These are phyloP conservation scores for Lampris incognitus DNA, from an alignment of 2,113 vertebrate genomes.

Conservation along the genomic window DNA sequence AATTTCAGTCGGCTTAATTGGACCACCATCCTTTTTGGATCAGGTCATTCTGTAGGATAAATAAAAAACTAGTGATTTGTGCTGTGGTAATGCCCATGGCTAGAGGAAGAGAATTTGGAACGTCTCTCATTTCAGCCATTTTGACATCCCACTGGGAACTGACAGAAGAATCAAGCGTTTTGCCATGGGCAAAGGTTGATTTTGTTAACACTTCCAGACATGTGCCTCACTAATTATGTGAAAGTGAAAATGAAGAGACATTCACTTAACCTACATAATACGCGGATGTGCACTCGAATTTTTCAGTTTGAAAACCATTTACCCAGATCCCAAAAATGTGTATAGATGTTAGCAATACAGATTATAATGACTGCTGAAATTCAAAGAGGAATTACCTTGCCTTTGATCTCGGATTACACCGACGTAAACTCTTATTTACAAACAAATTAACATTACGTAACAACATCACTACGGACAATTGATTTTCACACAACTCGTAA, in stretches of 20 bases:
- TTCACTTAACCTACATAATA: too few species aligned
- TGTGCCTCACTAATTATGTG: too few species aligned
- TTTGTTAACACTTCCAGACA: too few species aligned
- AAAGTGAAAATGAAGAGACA: too few species aligned
- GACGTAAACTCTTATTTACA: conserved; percentile 60
- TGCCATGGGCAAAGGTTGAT: background rate
- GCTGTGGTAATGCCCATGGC: too few species aligned
- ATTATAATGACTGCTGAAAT: conserved; percentile 5
- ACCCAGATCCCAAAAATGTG: background rate
- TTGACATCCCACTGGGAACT: background rate
- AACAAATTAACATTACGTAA: conserved; percentile 71
- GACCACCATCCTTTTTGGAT: too few species aligned
- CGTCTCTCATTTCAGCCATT: background rate
- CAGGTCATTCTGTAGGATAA: too few species aligned
- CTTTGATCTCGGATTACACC: conserved; percentile 19
- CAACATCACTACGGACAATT: conserved; percentile 35
- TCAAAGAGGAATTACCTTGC: background rate
- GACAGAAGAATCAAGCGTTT: conserved; percentile 37
- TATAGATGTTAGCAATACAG: background rate
- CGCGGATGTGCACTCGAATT: too few species aligned
- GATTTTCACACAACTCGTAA: too few species aligned
- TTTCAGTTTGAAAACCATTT: too few species aligned
- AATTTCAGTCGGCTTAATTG: too few species aligned
- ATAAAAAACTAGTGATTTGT: background rate
- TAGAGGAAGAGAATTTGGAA: background rate